A percentile compares a stretch with the other conserved stretches of the same genome.
phyloP scores from a whole-genome alignment of 2,797 vertebrate genomes.

The Mormyrus proboscirostris region DNA sequence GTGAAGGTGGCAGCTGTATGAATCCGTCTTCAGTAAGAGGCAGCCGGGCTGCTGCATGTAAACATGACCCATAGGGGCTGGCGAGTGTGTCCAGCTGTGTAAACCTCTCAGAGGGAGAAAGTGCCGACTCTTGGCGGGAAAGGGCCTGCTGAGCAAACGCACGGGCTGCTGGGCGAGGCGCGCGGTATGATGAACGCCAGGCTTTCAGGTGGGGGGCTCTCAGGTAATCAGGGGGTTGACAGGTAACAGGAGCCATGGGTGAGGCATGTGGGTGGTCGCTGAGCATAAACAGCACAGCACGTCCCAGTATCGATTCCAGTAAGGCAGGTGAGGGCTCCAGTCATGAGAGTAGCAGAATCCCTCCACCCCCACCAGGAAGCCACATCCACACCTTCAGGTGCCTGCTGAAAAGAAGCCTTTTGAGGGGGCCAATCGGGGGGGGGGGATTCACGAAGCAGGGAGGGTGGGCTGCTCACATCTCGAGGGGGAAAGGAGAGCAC shows the following conservation, averaged over 20 bases:
- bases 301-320: not conserved
- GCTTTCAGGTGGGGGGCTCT: not conserved
- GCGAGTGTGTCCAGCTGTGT: not conserved
- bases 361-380: not conserved
- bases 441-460: constrained; percentile 18
- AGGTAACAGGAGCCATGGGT: not conserved
- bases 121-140: not conserved
- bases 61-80: not conserved
- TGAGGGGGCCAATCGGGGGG: constrained; percentile 23
- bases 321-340: not conserved
- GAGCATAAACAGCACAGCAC: not conserved
- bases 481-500: not conserved
- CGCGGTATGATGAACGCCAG: not conserved
- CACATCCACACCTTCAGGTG: not conserved
- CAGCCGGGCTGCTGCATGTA: not conserved
- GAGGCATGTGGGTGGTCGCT: not conserved
- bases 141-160: not conserved
- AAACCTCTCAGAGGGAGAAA: not conserved
- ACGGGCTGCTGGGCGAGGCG: not conserved
- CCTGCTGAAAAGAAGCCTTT: not conserved
- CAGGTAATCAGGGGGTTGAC: not conserved
- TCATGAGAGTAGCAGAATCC: not conserved
- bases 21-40: not conserved
- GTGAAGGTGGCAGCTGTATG: not conserved
- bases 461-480: not conserved